Evolutionary conservation across 2,113 vertebrate genomes (phyloP).

Genomic region (Xenopus tropicalis): UCB_Xtro_10.0 CM004446.2:70056501-70057000

Average conservation of each 20-base stretch:
- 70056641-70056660: constrained; percentile 62
- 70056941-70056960: too few relatives aligned
- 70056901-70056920: too few relatives aligned
- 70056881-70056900: too few relatives aligned
- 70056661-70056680: constrained; percentile 4
- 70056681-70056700: not conserved
- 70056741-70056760: constrained; percentile 18
- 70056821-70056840: too few relatives aligned
- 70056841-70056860: too few relatives aligned
- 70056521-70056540: constrained; percentile 72
- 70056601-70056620: constrained; percentile 77
- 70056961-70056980: too few relatives aligned
- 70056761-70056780: not conserved
- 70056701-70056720: constrained; percentile 8
- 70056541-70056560: constrained; percentile 79
- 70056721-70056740: not conserved
- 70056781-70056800: not conserved
- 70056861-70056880: too few relatives aligned
- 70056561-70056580: constrained; percentile 91
- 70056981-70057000: too few relatives aligned
- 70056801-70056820: too few relatives aligned
- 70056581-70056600: constrained; percentile 81
- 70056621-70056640: constrained; percentile 74
- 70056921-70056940: too few relatives aligned
- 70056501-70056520: constrained; percentile 75